Evolutionary conservation across 2,888 invertebrate species (phyloP), one percentile per base, ranked within the genome.

Genomic region (Ommatoiulus sabulosus): DNA sequence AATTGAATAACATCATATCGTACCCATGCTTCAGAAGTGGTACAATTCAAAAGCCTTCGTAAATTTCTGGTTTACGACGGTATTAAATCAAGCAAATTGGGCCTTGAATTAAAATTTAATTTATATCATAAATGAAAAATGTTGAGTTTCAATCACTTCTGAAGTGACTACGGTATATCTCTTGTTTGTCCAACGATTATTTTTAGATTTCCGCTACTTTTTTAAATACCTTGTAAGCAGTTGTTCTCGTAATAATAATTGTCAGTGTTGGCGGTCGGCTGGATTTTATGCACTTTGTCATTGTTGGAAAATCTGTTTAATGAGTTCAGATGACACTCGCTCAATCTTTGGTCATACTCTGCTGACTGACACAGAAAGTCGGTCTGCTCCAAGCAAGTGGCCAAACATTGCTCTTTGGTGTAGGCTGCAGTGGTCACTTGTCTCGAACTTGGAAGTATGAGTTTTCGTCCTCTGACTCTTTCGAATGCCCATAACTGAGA

Each of bases 401-500:
- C 44, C 46, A 89, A 48, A 87, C 89, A 89, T 89, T 89, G 87
- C n/a, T 89, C 89, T 84, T 72, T 87, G 35, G 87, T 87, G 46
- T 46, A 88, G 17, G 89, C 89, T 7, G 84, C 10, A 48, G 57
- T 72, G 12, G 44, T 44, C n/a, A 44, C 44, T 46, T 87, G 8
- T 87, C 52, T 80, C 15, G 80, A 52, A 80, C 12, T 48, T 12
- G 80, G 44, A 24, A 35, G 24, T 0, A 48, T 46, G 15, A 87
- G 63, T 44, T 44, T 80, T 35, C 63, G 52, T 12, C 44, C 44
- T 44, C 87, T 35, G 24, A 89, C 52, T 17, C 84, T 35, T 57
- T 89, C 89, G 84, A 89, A 89, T 3, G 87, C 87, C 89, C 89
- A 89, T 17, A 44, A 24, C 10, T 84, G 44, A 43, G 57, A 84